A percentile compares a stretch with the other conserved stretches of the same genome.
These are phyloP conservation scores for Tachysurus fulvidraco DNA, from an alignment of 2,113 vertebrate species.

Conservation along the genomic window DNA sequence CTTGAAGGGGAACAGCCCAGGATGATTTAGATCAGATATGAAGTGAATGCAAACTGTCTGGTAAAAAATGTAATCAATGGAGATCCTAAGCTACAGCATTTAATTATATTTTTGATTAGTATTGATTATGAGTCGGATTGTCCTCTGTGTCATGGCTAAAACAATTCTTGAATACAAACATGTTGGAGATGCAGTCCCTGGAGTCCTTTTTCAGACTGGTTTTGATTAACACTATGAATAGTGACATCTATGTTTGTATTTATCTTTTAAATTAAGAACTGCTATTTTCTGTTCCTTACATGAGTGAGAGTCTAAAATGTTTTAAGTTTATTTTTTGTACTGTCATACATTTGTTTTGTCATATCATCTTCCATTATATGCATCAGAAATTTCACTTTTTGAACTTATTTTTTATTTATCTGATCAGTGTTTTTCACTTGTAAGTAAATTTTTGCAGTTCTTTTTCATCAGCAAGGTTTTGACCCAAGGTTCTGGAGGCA, in stretches of 20 bases:
- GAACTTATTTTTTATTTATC: not conserved
- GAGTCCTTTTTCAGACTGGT: slow-evolving; percentile 31
- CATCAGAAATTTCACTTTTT: not conserved
- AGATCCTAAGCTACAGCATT: slow-evolving; percentile 64
- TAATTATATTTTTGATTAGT: slow-evolving; percentile 78
- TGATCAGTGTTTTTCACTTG: not conserved
- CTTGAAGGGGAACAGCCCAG: slow-evolving; percentile 62
- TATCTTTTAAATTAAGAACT: not conserved
- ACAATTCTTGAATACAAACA: slow-evolving; percentile 55
- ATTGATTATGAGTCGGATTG: slow-evolving; percentile 66
- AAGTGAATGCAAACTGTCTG: slow-evolving; percentile 70
- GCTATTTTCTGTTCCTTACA: too few species aligned
- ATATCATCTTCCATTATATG: not conserved
- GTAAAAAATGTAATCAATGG: slow-evolving; percentile 70
- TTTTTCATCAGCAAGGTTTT: not conserved
- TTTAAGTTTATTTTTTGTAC: not conserved
- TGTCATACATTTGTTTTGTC: not conserved
- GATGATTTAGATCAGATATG: slow-evolving; percentile 75
- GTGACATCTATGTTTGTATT: not conserved
- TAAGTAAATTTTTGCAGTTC: not conserved
- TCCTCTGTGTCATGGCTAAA: slow-evolving; percentile 62
- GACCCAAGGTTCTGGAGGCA: not conserved
- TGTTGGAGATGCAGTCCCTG: slow-evolving; percentile 5
- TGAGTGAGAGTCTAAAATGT: too few species aligned
- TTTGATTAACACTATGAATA: slow-evolving; percentile 8